phyloP scores from a whole-genome alignment of 2,113 vertebrate genomes.

The Calcarius ornatus region DNA sequence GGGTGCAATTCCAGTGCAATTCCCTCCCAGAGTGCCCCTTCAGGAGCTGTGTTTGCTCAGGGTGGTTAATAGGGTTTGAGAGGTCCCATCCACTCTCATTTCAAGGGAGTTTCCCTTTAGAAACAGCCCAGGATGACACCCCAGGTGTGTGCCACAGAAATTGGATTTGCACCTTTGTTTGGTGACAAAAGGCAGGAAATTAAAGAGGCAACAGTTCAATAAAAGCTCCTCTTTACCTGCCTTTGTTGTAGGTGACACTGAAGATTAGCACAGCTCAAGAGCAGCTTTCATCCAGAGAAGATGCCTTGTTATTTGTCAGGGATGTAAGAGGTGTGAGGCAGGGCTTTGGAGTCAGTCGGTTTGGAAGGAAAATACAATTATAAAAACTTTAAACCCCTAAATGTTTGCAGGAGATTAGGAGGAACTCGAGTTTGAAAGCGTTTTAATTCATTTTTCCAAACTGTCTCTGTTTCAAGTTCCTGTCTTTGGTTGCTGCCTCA shows the following conservation, averaged over 20 bases:
- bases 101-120: neutral
- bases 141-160: neutral
- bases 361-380: neutral
- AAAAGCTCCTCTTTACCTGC: neutral
- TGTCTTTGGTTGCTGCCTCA: neutral
- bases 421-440: neutral
- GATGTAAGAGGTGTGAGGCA: neutral
- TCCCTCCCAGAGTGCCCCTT: neutral
- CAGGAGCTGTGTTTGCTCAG: neutral
- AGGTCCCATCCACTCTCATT: neutral
- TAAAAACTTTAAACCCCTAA: neutral
- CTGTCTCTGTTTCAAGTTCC: neutral
- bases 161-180: neutral
- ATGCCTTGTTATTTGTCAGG: neutral
- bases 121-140: neutral
- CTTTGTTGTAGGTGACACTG: neutral
- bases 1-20: neutral
- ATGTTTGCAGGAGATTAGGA: neutral
- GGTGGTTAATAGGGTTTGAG: neutral
- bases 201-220: neutral
- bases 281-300: neutral
- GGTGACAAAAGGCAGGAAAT: conserved; percentile 17
- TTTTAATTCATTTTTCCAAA: neutral
- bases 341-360: neutral
- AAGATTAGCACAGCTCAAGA: neutral